phyloP scores from a whole-genome alignment of 2,888 invertebrate genomes.

The Athalia cordata region DNA sequence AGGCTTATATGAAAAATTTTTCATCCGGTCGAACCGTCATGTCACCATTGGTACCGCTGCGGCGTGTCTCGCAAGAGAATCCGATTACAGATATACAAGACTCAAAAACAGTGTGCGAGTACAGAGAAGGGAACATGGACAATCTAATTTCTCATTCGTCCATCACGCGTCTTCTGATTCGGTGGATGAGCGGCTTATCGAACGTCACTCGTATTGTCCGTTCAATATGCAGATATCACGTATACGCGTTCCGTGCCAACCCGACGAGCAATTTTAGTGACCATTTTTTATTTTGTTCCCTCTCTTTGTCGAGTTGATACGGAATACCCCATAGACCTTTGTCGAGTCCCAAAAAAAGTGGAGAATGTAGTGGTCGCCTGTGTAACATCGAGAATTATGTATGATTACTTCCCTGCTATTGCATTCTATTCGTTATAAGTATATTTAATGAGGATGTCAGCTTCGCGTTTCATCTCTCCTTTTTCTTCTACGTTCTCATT shows the following conservation, averaged over 20 bases:
- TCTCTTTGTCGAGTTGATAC: no score
- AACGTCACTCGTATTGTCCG: neutral
- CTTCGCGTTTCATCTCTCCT: conserved; percentile 1
- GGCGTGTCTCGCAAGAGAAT: neutral
- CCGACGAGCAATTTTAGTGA: no score
- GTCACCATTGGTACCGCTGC: no score
- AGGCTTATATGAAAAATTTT: no score
- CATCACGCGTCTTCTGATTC: neutral
- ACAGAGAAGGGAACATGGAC: neutral
- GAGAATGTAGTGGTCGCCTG: neutral
- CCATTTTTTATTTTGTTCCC: no score
- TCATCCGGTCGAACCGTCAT: no score
- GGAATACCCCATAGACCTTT: no score
- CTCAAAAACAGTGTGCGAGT: neutral
- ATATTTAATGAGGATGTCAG: conserved; percentile 33
- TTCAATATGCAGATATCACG: no score
- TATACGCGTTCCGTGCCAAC: no score
- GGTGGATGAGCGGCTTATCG: conserved; percentile 7
- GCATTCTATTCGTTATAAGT: conserved; percentile 35
- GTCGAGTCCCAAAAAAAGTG: neutral
- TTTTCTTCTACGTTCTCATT: neutral
- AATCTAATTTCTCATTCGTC: neutral
- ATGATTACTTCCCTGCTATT: conserved; percentile 9
- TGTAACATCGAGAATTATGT: conserved; percentile 29
- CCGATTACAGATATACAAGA: neutral